Percentiles rank a stretch among this genome's conserved stretches.
Evolutionary conservation across 2,888 invertebrate genomes (phyloP).

Genomic region (Pocota personata): DNA sequence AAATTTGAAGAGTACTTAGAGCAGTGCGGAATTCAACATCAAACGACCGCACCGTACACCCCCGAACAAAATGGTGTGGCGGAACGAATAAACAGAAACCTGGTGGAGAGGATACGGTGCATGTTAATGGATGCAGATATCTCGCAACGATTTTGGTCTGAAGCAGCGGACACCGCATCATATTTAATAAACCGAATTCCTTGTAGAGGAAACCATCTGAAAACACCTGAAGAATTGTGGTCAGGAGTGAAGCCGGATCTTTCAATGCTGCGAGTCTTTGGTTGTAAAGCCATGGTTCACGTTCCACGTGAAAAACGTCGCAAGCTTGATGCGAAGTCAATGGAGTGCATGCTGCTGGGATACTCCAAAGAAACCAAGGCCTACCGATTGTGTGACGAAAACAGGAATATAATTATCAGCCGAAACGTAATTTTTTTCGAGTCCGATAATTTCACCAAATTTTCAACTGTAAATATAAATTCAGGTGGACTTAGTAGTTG

Average conservation of each 20-base stretch:
- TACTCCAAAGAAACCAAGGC: conserved; percentile 56
- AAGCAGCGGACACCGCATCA: conserved; percentile 60
- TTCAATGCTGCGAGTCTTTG: conserved; percentile 56
- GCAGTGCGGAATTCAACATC: conserved; percentile 60
- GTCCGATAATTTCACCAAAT: too few relatives aligned
- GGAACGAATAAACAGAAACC: conserved; percentile 72
- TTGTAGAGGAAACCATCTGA: conserved; percentile 44
- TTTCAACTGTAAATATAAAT: background rate
- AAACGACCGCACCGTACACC: conserved; percentile 57
- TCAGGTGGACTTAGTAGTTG: background rate
- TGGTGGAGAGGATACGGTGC: conserved; percentile 72
- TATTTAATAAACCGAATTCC: conserved; percentile 68
- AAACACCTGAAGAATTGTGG: conserved; percentile 67
- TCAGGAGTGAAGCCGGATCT: conserved; percentile 36
- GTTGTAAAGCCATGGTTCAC: conserved; percentile 69
- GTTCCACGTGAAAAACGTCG: conserved; percentile 39
- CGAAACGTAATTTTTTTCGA: background rate
- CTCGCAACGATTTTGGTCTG: conserved; percentile 62
- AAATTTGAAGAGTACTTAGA: conserved; percentile 54
- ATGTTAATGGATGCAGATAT: conserved; percentile 72
- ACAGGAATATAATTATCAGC: background rate
- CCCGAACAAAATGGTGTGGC: conserved; percentile 67
- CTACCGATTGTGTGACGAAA: conserved; percentile 28
- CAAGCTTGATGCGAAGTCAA: conserved; percentile 63
- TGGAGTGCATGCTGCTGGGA: conserved; percentile 67